Base-by-base conservation (phyloP, 2,797 vertebrate genomes). In the Squalus acanthias region DNA sequence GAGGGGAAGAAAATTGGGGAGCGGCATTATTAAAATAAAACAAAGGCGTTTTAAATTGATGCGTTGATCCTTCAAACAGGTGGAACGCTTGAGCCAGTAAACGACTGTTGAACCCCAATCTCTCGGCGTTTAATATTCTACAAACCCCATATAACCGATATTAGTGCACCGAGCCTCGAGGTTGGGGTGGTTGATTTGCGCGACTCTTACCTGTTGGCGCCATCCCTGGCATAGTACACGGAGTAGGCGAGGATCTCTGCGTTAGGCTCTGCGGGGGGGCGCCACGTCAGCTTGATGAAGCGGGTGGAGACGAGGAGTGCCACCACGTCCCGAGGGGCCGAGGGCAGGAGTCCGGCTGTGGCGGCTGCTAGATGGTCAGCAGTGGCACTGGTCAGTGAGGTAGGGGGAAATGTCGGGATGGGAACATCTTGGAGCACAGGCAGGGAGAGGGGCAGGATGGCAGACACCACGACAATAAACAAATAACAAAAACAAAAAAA, bases 321-420 rank as follows among this genome's bases (percentile, higher is more conserved):
- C 98, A 99, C 99, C 4, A 99, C 98, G 0, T 99, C 99, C 29
- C 99, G 98, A 0, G 99, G 99, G 46, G 98, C 98, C 0, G 99
- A 99, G 97, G 99, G 98, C 96, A 98, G 97, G 65, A 99, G 99
- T 97, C 99, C 99, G 46, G 98, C 97, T 60, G 98, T 97, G 20
- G 97, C 97, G 97, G 98, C 99, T 99, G 99, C 99, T 99, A 99
- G 99, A 99, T 99, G 99, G 98, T 99, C 99, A 99, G 99, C 98
- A 99, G 99, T 99, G 98, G 99, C 99, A 99, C 98, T 99, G 99
- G 98, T 99, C 99, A 99, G 99, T 99, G 99, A 99, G 98, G 99
- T 99, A 99, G 99, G 98, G 97, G 98, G 98, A 98, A 98, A 98
- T 98, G 99, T 98, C 98, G 99, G 99, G 98, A 99, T 98, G 98